Conservation (phyloP, 1,140 invertebrate genomes). For the Homarus americanus region DNA sequence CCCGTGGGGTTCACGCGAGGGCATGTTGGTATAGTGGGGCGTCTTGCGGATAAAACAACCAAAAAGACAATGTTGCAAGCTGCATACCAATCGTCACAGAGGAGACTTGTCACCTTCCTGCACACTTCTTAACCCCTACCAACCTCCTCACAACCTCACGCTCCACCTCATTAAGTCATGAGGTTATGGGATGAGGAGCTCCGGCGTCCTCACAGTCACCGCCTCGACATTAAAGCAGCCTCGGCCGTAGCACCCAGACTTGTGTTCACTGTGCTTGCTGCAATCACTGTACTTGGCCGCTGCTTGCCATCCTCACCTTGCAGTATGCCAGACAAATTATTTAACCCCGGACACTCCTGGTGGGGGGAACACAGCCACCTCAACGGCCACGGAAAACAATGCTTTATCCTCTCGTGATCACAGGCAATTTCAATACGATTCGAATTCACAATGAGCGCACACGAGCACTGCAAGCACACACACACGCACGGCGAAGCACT, state of each 20-base stretch:
- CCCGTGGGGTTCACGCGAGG: not conserved
- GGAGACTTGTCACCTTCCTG: not conserved
- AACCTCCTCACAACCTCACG: not conserved
- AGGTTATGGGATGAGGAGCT: not conserved
- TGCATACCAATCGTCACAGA: slow-evolving; percentile 10
- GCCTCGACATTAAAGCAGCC: not conserved
- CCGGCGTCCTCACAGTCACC: not conserved
- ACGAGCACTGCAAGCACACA: not conserved
- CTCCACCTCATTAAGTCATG: not conserved
- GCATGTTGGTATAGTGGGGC: not conserved
- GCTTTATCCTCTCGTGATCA: not conserved
- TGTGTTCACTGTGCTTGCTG: not conserved
- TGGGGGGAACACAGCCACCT: not conserved
- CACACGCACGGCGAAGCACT: slow-evolving; percentile 9
- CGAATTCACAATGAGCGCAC: not conserved
- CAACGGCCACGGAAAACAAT: not conserved
- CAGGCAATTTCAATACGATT: not conserved
- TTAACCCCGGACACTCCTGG: not conserved
- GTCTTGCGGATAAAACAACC: not conserved
- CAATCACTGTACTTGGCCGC: not conserved
- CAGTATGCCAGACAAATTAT: slow-evolving; percentile 19
- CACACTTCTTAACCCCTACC: not conserved
- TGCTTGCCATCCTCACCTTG: not conserved
- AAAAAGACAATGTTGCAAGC: slow-evolving; percentile 4
- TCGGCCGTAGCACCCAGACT: not conserved